Conservation (phyloP, 1,140 invertebrate species). For the Luehdorfia chinensis region DNA sequence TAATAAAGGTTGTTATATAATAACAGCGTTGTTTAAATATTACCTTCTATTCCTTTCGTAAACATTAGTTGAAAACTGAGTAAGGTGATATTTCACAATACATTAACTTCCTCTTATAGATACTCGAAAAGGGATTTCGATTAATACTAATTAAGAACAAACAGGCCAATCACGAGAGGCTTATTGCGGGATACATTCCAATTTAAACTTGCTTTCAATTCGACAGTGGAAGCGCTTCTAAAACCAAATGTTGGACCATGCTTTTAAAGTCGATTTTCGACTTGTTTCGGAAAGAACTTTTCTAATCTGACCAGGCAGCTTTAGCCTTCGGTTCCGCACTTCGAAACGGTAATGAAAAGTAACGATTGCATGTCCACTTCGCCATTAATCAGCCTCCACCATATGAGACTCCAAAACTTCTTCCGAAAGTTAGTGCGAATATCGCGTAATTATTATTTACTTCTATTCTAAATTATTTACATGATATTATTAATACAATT, state of each 20-base stretch:
- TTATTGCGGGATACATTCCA: conserved; percentile 75
- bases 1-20: too few species aligned
- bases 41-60: not conserved
- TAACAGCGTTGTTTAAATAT: too few species aligned
- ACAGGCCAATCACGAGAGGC: conserved; percentile 72
- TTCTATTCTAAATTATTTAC: too few species aligned
- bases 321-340: conserved; percentile 60
- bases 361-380: conserved; percentile 69
- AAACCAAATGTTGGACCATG: conserved; percentile 72
- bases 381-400: conserved; percentile 60
- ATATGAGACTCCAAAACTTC: conserved; percentile 8
- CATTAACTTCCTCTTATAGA: conserved; percentile 35
- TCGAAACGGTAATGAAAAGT: conserved; percentile 74
- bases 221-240: conserved; percentile 49
- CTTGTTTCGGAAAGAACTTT: conserved; percentile 66
- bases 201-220: conserved; percentile 75
- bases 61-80: conserved; percentile 28
- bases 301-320: conserved; percentile 69
- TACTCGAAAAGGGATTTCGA: conserved; percentile 55
- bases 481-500: too few species aligned
- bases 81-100: conserved; percentile 45
- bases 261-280: conserved; percentile 75
- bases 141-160: conserved; percentile 76
- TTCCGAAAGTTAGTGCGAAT: conserved; percentile 1
- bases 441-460: too few species aligned